Evolutionary conservation across 2,113 vertebrate genomes (phyloP).

Genomic region (Platysternon megacephalum): DNA sequence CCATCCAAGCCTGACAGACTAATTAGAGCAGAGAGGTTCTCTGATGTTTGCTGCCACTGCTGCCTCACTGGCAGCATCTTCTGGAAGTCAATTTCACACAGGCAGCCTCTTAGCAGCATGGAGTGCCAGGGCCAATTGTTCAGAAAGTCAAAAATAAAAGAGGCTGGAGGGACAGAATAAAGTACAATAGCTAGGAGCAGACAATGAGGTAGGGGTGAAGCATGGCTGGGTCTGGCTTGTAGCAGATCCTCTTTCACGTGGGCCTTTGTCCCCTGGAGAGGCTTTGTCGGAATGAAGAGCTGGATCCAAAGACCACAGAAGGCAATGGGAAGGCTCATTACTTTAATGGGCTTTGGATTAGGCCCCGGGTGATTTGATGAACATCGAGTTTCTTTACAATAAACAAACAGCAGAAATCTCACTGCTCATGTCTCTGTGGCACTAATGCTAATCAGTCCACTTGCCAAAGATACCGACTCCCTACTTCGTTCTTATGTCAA

Average conservation of each 20-base stretch:
- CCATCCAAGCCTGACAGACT: rapidly evolving
- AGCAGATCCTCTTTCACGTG: not conserved
- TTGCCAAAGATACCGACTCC: slow-evolving; percentile 35
- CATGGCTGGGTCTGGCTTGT: not conserved
- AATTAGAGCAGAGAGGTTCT: not conserved
- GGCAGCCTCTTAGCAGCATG: not conserved
- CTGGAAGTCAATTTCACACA: not conserved
- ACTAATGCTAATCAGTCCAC: not conserved
- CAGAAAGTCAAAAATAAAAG: not conserved
- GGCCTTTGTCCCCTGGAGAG: not conserved
- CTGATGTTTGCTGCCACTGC: not conserved
- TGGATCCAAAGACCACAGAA: not conserved
- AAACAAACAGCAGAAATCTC: slow-evolving; percentile 40
- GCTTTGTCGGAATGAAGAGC: rapidly evolving
- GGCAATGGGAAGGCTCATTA: not conserved
- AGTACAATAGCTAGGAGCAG: not conserved
- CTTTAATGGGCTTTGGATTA: not conserved
- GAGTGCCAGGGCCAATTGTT: not conserved
- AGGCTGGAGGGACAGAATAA: not conserved
- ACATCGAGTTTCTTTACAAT: not conserved
- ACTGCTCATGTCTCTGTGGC: not conserved
- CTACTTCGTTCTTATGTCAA: not conserved
- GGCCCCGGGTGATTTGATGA: not conserved
- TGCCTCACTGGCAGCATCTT: not conserved
- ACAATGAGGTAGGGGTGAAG: not conserved